phyloP scores from a whole-genome alignment of 2,888 invertebrate genomes.

The Rhamphomyia laevipes region DNA sequence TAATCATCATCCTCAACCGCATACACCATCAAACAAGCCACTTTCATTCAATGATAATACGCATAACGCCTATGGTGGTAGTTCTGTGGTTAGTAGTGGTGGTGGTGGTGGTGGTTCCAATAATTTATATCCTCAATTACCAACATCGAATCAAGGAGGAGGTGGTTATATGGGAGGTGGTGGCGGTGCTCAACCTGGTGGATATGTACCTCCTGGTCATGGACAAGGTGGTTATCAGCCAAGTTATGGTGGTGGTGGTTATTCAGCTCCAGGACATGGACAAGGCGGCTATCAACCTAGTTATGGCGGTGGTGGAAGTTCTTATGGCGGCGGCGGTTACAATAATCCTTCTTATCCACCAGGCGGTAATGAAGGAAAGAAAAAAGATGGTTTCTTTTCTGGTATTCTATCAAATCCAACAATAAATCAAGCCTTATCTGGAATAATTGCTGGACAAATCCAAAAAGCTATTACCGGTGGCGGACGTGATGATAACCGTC shows the following conservation, averaged over 20 bases:
- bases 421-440: conserved; percentile 33
- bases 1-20: no score
- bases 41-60: no score
- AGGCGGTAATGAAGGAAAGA: conserved; percentile 25
- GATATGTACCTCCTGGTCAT: conserved; percentile 22
- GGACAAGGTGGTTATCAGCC: neutral
- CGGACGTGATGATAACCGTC: conserved; percentile 8
- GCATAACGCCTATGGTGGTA: conserved; percentile 8
- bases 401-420: conserved; percentile 33
- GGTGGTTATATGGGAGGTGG: conserved; percentile 15
- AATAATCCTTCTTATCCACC: conserved; percentile 17
- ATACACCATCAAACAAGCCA: no score
- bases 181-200: conserved; percentile 18
- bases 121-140: conserved; percentile 15
- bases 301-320: conserved; percentile 18
- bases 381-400: conserved; percentile 31
- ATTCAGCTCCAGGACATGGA: conserved; percentile 13
- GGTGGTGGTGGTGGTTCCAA: conserved; percentile 12
- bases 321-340: conserved; percentile 18
- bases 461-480: conserved; percentile 32
- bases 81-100: conserved; percentile 11
- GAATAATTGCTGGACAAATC: conserved; percentile 35
- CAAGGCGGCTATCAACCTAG: neutral
- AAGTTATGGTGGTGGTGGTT: conserved; percentile 12
- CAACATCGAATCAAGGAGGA: conserved; percentile 11